Evolutionary conservation across 2,888 invertebrate species (phyloP).

Genomic region (Agrotis segetum): DNA sequence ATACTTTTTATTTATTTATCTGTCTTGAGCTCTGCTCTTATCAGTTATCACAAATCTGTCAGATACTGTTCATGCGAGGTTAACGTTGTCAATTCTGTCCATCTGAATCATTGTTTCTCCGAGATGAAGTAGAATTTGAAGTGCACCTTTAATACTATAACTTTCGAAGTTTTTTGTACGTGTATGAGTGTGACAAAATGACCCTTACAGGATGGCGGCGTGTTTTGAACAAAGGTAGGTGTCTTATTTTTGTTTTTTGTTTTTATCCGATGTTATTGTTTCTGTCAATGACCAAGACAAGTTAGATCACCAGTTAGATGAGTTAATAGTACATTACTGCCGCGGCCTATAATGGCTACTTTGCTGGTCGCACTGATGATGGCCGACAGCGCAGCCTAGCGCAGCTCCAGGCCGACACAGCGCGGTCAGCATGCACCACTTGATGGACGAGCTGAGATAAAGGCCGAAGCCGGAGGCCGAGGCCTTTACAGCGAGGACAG

Average conservation of each 20-base stretch:
- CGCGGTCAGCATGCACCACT: too few species aligned
- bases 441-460: too few species aligned
- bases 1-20: conserved; percentile 61
- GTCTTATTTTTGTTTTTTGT: neutral
- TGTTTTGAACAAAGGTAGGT: conserved; percentile 80
- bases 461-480: too few species aligned
- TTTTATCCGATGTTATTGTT: neutral
- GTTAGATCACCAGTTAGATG: too few species aligned
- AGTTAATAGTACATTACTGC: too few species aligned
- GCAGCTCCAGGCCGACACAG: too few species aligned
- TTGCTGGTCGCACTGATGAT: too few species aligned
- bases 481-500: too few species aligned
- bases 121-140: conserved; percentile 23
- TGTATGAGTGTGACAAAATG: conserved; percentile 66
- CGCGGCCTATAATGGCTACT: too few species aligned
- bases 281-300: neutral
- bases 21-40: conserved; percentile 58
- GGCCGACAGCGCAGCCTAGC: too few species aligned
- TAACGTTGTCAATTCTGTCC: conserved; percentile 44
- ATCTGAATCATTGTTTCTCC: conserved; percentile 26
- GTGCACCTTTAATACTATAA: conserved; percentile 14
- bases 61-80: conserved; percentile 39
- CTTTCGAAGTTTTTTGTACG: neutral
- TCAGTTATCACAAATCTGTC: conserved; percentile 52
- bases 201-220: conserved; percentile 83